Percentiles rank a stretch among this genome's conserved stretches.
Evolutionary conservation across 2,888 invertebrate species (phyloP).

Genomic region (Amblyjoppa proteus): DNA sequence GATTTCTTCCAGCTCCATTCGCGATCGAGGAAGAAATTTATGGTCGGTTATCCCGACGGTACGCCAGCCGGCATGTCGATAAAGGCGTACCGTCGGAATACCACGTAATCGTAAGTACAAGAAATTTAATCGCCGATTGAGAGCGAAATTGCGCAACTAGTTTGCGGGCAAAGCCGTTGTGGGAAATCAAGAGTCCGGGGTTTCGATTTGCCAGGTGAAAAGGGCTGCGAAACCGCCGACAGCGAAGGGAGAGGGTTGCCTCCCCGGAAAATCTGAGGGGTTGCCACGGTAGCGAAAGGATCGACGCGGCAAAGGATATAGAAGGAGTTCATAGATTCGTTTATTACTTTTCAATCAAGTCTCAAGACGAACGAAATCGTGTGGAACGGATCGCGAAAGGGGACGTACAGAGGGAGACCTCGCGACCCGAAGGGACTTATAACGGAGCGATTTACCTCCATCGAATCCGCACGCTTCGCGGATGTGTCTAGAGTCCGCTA

Average conservation of each 20-base stretch:
- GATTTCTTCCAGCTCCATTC: not conserved
- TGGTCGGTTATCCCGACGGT: too few relatives aligned
- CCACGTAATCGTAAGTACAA: conserved; percentile 53
- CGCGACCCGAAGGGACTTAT: conserved; percentile 36
- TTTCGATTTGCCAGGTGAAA: conserved; percentile 70
- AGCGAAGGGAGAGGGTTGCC: conserved; percentile 37
- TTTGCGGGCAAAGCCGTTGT: conserved; percentile 61
- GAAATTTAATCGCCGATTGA: conserved; percentile 67
- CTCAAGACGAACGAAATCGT: conserved; percentile 51
- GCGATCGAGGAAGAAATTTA: not conserved
- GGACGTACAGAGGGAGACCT: not conserved
- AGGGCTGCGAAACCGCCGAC: conserved; percentile 28
- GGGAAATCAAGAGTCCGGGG: conserved; percentile 68
- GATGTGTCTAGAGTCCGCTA: conserved; percentile 12
- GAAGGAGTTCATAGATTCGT: conserved; percentile 65
- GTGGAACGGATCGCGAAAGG: conserved; percentile 37
- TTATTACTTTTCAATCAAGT: conserved; percentile 71
- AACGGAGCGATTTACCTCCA: conserved; percentile 39
- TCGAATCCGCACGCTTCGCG: conserved; percentile 39
- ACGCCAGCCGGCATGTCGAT: not conserved
- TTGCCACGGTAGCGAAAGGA: conserved; percentile 19
- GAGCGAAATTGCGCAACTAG: conserved; percentile 64
- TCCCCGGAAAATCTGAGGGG: conserved; percentile 49
- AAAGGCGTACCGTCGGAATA: conserved; percentile 18
- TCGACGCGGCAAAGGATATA: conserved; percentile 11